phyloP scores from a whole-genome alignment of 2,113 vertebrate genomes.

The Ophiodon elongatus region DNA sequence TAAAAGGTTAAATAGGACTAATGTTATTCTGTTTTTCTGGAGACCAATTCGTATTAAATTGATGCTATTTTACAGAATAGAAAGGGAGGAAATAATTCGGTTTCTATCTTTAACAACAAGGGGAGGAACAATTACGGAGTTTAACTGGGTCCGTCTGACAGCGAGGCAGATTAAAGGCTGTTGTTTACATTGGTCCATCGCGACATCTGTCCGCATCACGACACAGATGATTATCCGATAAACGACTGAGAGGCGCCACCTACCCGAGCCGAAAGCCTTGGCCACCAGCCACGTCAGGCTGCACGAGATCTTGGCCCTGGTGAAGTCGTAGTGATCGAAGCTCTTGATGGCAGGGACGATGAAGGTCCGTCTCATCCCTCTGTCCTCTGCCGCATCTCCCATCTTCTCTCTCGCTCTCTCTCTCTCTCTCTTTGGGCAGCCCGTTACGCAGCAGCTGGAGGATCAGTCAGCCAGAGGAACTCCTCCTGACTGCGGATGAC shows the following conservation, averaged over 20 bases:
- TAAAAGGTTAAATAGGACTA: neutral
- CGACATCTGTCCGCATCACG: conserved; percentile 20
- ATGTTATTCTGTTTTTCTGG: neutral
- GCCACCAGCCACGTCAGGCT: conserved; percentile 98
- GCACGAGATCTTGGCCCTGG: conserved; percentile 94
- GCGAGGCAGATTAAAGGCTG: conserved; percentile 16
- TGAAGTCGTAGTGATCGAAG: conserved; percentile 97
- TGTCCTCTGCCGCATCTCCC: conserved; percentile 89
- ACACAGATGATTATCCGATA: conserved; percentile 21
- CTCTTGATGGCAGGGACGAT: conserved; percentile 95
- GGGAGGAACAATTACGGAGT: neutral
- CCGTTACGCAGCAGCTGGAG: conserved; percentile 41
- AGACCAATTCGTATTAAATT: too few relatives aligned
- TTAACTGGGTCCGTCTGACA: neutral
- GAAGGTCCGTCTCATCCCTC: conserved; percentile 90
- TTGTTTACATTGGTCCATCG: conserved; percentile 35
- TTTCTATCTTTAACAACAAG: neutral
- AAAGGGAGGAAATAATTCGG: neutral
- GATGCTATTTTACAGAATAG: neutral
- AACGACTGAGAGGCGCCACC: conserved; percentile 72
- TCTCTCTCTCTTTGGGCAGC: too few relatives aligned
- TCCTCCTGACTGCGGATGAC: conserved; percentile 73
- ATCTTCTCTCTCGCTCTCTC: conserved; percentile 79
- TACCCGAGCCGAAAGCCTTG: conserved; percentile 99
- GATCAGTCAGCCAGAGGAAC: conserved; percentile 68